These are phyloP conservation scores for Trematomus bernacchii DNA, from an alignment of 2,797 vertebrate genomes.

Conservation along the genomic window DNA sequence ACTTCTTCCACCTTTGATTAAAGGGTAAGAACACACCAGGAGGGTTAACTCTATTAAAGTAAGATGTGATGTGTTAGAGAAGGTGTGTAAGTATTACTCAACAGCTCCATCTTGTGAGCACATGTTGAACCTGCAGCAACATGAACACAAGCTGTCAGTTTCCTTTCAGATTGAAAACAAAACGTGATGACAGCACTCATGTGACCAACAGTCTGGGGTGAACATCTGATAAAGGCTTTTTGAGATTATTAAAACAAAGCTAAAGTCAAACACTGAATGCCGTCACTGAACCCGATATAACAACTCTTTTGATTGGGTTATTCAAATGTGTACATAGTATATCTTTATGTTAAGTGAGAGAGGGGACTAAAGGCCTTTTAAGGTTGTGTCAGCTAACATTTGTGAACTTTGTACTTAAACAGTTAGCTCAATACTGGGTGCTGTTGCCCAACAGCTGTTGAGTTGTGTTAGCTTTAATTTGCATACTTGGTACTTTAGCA, in stretches of 20 bases:
- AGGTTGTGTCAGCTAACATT: no score
- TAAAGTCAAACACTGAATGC: background rate
- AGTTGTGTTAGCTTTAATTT: background rate
- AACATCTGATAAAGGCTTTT: no score
- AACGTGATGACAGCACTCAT: background rate
- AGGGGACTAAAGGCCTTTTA: background rate
- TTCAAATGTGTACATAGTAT: background rate
- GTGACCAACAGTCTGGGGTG: conserved; percentile 11
- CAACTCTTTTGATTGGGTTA: background rate
- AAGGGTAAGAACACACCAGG: no score
- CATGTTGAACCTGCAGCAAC: background rate
- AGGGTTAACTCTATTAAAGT: no score
- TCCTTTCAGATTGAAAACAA: background rate
- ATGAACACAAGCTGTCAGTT: background rate
- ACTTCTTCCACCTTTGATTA: no score
- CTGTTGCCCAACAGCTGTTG: conserved; percentile 23
- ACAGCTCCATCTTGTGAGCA: conserved; percentile 15
- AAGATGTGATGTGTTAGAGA: no score
- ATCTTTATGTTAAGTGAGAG: background rate
- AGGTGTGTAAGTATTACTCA: background rate
- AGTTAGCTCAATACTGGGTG: background rate
- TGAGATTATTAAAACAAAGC: background rate
- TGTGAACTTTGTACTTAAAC: conserved; percentile 14
- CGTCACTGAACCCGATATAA: no score
- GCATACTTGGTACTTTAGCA: background rate